phyloP scores from a whole-genome alignment of 2,888 invertebrate genomes.

The Tanytarsus gracilentus region DNA sequence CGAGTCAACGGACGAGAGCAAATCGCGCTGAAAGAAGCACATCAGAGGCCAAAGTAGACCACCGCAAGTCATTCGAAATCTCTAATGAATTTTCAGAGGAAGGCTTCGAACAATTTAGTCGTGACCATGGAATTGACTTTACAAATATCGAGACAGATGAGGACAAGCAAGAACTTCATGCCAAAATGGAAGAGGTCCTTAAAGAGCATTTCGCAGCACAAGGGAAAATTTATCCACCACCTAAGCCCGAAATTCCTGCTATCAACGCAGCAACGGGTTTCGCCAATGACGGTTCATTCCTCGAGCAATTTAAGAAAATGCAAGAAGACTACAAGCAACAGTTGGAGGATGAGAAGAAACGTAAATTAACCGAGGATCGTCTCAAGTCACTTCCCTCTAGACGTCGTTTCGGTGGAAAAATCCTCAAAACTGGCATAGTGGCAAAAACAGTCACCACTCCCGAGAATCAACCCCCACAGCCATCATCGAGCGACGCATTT shows the following conservation, averaged over 20 bases:
- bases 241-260: slow-evolving; percentile 55
- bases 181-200: slow-evolving; percentile 42
- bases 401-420: slow-evolving; percentile 66
- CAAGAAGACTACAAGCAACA: slow-evolving; percentile 50
- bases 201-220: slow-evolving; percentile 40
- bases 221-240: slow-evolving; percentile 46
- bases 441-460: slow-evolving; percentile 55
- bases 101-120: slow-evolving; percentile 18
- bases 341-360: slow-evolving; percentile 44
- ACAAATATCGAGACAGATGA: slow-evolving; percentile 18
- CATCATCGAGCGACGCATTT: background rate
- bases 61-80: slow-evolving; percentile 3
- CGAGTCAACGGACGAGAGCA: background rate
- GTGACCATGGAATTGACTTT: slow-evolving; percentile 18
- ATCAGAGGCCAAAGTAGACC: background rate
- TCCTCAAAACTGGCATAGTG: slow-evolving; percentile 81
- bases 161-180: slow-evolving; percentile 33
- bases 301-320: slow-evolving; percentile 88
- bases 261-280: slow-evolving; percentile 47
- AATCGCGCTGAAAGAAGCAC: background rate
- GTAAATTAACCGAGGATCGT: slow-evolving; percentile 35
- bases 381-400: background rate
- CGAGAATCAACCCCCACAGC: background rate
- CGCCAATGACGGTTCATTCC: slow-evolving; percentile 76
- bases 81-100: slow-evolving; percentile 21